Evolutionary conservation across 2,888 invertebrate species (phyloP), one percentile per base, ranked within the genome.

Genomic region (Iphiclides podalirius): DNA sequence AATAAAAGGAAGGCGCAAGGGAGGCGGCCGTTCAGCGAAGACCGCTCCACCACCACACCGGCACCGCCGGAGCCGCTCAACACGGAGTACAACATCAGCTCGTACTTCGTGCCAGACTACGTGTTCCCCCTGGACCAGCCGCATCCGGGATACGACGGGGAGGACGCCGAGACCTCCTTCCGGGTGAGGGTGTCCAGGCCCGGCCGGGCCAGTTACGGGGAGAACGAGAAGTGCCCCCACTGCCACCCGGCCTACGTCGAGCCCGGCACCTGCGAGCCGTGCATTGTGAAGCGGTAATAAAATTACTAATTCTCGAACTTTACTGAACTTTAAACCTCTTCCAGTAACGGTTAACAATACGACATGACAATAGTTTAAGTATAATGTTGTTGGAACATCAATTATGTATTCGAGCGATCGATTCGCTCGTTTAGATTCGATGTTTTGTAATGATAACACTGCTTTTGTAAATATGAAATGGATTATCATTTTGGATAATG

Each of bases 181-280:
- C 90, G 90, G 59, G 86, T 92, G 6, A 86, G 86, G 53, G 87
- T 92, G 23, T 83, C 90, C 0, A 75, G 69, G 41, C 75, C 79
- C 1, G 84, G 82, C 0, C 65, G 78, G 60, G 82, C 69, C 45
- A 88, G 73, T 61, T 92, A 84, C 57, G 92, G 91, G 6, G 92
- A 92, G 66, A 92, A 91, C 64, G 90, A 90, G 0, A 78, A 84
- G 37, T 92, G 92, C 50, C 91, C 92, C 0, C 90, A 92, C 56
- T 92, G 92, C 63, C 92, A 92, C 67, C 92, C 92, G 0, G 90
- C 90, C 1, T 92, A 91, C 64, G 70, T 92, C 11, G 76, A 78
- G 40, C 91, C 92, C 0, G 92, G 92, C n/a, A 90, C 90, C 9
- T 93, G 93, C 61, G 90, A 91, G 61, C 93, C 93, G 1, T 93